These are phyloP conservation scores for Ditylenchus dipsaci DNA, from an alignment of 1,140 invertebrate genomes.

Conservation along the genomic window DNA sequence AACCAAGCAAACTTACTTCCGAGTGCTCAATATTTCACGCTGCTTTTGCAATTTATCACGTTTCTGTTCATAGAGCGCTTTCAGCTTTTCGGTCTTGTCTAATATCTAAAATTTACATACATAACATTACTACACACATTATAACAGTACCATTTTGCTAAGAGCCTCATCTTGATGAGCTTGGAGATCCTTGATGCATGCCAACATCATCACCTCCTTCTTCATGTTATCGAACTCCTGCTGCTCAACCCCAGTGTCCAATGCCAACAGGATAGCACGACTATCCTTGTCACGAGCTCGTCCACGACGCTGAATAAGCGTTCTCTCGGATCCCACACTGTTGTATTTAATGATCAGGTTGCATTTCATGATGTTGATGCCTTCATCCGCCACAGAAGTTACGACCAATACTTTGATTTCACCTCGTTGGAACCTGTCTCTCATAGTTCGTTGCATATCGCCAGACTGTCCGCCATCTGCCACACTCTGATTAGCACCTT, in stretches of 20 bases:
- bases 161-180: slow-evolving; percentile 9
- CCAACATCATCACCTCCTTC: slow-evolving; percentile 36
- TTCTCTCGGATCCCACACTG: slow-evolving; percentile 59
- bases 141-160: slow-evolving; percentile 7
- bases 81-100: slow-evolving; percentile 4
- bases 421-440: slow-evolving; percentile 29
- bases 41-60: not conserved
- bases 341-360: slow-evolving; percentile 60
- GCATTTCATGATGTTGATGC: slow-evolving; percentile 59
- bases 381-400: slow-evolving; percentile 61
- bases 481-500: slow-evolving; percentile 38
- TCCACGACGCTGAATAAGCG: slow-evolving; percentile 60
- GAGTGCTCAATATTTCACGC: slow-evolving; percentile 2
- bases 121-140: not conserved
- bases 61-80: not conserved
- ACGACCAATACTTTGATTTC: slow-evolving; percentile 46
- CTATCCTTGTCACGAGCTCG: slow-evolving; percentile 36
- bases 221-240: slow-evolving; percentile 42
- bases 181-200: slow-evolving; percentile 21
- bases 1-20: not conserved
- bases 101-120: slow-evolving; percentile 9
- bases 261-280: slow-evolving; percentile 31
- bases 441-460: slow-evolving; percentile 21
- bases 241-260: slow-evolving; percentile 26
- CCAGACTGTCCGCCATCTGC: slow-evolving; percentile 29